Base-by-base conservation (phyloP, 2,113 vertebrate species). In the Gymnogyps californianus region DNA sequence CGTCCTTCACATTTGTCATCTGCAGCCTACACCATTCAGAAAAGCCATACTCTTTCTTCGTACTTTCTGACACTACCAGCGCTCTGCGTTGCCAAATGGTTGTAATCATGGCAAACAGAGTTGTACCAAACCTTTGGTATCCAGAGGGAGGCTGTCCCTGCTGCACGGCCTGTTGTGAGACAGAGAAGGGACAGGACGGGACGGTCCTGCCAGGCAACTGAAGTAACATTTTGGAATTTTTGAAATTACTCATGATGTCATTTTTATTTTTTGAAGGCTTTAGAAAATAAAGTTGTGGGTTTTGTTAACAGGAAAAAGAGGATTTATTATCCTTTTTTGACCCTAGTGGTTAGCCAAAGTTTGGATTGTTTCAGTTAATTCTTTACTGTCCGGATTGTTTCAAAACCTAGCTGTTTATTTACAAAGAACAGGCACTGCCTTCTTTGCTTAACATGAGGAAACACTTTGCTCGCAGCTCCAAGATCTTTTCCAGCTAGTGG, bases 251-350 rank as follows among this genome's bases (percentile, higher is more conserved):
- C 20, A 61, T 91, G 22, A 85, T 55, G 36, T 58, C 1, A 72
- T 89, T 96, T 87, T 82, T 71, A 52, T 40, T 83, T 96, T 95
- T 84, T 70, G 24, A 84, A 93, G 62, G 14, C 36, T 77, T 89
- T 84, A 92, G 70, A 94, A 92, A 97, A 96, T 36, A 62, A 91
- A 79, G 20, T 40, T 77, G 31, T 67, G 81, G 55, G 52, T 5
- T 95, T 94, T 89, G 10, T 76, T 94, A 91, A 72, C 75, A 87
- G 83, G 70, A 95, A 91, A 71, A 87, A 55, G 46, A 72, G 59
- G 22, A 64, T 92, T 94, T 95, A 65, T 89, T 94, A 92, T 65
- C 90, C 62, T 83, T 93, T 94, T 90, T 88, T 93, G 88, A 96
- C 64, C 71, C 54, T 51, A 58, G 58, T 83, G 54, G 34, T 79